Conservation (phyloP, 2,797 vertebrate species). For the Garrulus glandarius region DNA sequence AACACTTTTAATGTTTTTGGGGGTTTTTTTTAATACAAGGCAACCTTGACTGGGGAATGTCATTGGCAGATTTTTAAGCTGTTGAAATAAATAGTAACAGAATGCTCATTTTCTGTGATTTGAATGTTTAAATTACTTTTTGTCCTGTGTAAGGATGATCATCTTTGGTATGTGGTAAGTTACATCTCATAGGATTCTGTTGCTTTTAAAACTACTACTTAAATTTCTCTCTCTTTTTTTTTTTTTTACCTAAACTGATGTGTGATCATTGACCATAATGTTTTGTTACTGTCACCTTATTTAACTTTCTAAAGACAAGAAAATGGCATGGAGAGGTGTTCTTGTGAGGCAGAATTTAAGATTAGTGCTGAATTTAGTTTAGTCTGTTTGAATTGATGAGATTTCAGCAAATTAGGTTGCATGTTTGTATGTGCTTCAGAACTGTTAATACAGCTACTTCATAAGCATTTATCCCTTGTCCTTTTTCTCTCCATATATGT, state of each 20-base stretch:
- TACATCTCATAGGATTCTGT: not conserved
- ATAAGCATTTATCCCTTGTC: not conserved
- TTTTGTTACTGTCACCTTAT: not conserved
- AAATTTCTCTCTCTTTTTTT: not conserved
- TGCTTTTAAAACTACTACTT: not conserved
- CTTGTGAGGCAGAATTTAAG: not conserved
- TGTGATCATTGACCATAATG: not conserved
- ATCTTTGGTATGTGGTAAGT: not conserved
- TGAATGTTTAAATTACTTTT: not conserved
- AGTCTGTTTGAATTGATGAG: not conserved
- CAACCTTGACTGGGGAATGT: slow-evolving; percentile 9
- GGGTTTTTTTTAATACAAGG: not conserved
- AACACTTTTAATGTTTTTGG: not conserved
- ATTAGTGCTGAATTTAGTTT: not conserved
- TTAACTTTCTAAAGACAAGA: not conserved
- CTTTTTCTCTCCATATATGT: not conserved
- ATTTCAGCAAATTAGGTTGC: not conserved
- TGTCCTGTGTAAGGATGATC: not conserved
- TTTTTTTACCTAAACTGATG: not conserved
- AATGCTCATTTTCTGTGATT: slow-evolving; percentile 3
- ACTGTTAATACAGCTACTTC: not conserved
- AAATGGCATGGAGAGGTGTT: not conserved
- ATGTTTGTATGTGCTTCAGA: not conserved
- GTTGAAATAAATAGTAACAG: not conserved
- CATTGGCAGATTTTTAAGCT: not conserved